phyloP scores from a whole-genome alignment of 2,888 invertebrate species.

The Abrostola tripartita region DNA sequence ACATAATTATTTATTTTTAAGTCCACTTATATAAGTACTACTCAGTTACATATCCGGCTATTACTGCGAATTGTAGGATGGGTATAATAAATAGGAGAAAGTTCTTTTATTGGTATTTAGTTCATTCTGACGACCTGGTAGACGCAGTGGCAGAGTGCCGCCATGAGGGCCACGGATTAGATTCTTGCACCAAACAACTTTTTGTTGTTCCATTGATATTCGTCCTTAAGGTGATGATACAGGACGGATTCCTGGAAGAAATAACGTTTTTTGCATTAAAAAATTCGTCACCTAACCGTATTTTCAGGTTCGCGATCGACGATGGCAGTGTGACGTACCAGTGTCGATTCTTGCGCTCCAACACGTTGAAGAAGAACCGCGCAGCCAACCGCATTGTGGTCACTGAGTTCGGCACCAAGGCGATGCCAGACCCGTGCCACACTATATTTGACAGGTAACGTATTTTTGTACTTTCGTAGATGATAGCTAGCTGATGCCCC shows the following conservation, averaged over 20 bases:
- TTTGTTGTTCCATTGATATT: too few species aligned
- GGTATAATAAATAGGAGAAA: not conserved
- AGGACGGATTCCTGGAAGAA: too few species aligned
- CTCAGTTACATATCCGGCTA: not conserved
- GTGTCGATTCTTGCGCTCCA: conserved; percentile 92
- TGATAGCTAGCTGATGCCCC: not conserved
- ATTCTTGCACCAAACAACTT: too few species aligned
- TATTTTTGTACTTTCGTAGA: not conserved
- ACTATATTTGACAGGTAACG: conserved; percentile 90
- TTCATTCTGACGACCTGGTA: not conserved
- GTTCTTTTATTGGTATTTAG: not conserved
- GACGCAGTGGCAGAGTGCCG: too few species aligned
- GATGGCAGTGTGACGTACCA: conserved; percentile 94
- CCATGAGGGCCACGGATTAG: too few species aligned
- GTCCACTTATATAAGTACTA: too few species aligned
- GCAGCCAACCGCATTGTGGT: conserved; percentile 94
- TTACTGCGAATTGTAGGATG: not conserved
- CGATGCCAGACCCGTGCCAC: conserved; percentile 94
- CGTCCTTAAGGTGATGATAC: too few species aligned
- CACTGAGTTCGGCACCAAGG: conserved; percentile 94
- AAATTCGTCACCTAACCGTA: not conserved
- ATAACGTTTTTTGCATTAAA: not conserved
- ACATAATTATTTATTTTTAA: too few species aligned
- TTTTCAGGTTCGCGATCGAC: conserved; percentile 90
- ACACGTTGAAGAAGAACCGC: conserved; percentile 91